Evolutionary conservation across 2,888 invertebrate genomes (phyloP).

Genomic region (Dascillus cervinus): DNA sequence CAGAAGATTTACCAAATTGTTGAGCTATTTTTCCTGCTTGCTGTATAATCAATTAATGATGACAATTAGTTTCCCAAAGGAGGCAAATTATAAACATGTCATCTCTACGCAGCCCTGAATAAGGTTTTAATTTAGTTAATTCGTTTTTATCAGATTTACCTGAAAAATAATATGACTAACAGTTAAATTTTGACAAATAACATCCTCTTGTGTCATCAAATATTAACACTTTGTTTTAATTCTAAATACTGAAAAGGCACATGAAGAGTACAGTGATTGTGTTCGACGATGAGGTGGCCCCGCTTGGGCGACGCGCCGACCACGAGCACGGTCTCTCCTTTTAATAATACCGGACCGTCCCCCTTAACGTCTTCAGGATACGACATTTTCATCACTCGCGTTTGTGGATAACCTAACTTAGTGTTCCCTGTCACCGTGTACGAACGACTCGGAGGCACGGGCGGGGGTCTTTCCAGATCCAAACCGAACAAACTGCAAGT

Average conservation of each 20-base stretch:
- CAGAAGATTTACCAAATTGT: no score
- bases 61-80: no score
- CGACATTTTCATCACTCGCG: slow-evolving; percentile 82
- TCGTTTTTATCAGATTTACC: no score
- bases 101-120: no score
- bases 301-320: slow-evolving; percentile 79
- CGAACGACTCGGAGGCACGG: slow-evolving; percentile 81
- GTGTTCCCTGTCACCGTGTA: slow-evolving; percentile 88
- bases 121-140: no score
- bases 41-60: no score
- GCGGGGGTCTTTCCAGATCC: slow-evolving; percentile 86
- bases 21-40: no score
- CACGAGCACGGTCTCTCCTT: slow-evolving; percentile 82
- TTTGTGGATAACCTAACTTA: slow-evolving; percentile 88
- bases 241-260: slow-evolving; percentile 81
- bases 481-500: slow-evolving; percentile 86
- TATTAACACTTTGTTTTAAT: slow-evolving; percentile 49
- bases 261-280: slow-evolving; percentile 59
- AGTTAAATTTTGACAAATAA: no score
- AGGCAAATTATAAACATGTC: no score
- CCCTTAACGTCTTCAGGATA: slow-evolving; percentile 56
- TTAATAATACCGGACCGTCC: slow-evolving; percentile 58
- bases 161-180: no score
- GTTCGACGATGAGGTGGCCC: slow-evolving; percentile 83
- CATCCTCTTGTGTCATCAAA: no score